Conservation (phyloP, 2,113 vertebrate genomes). For the Gallinago paraguaiae region DNA sequence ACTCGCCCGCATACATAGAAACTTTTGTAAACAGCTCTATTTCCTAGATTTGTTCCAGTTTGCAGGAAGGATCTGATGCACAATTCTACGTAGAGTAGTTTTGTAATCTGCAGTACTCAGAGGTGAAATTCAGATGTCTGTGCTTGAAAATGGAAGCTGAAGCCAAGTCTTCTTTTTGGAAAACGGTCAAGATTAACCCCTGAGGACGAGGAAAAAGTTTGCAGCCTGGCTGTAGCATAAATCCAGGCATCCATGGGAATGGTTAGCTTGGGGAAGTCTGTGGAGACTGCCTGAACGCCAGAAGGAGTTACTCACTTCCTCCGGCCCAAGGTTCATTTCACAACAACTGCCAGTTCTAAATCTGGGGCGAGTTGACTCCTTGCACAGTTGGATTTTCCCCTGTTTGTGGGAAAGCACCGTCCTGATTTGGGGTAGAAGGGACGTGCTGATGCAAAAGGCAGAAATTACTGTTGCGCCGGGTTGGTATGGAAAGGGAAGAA, state of each 20-base stretch:
- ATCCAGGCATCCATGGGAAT: not conserved
- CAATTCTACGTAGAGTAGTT: conserved; percentile 28
- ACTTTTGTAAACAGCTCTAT: conserved; percentile 50
- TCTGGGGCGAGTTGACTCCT: not conserved
- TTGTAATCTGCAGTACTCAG: conserved; percentile 18
- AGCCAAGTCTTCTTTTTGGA: conserved; percentile 35
- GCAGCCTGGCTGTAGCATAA: not conserved
- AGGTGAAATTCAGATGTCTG: conserved; percentile 44
- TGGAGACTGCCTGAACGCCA: not conserved
- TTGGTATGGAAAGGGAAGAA: not conserved
- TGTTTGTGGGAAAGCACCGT: conserved; percentile 1
- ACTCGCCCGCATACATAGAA: not conserved
- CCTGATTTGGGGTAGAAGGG: not conserved
- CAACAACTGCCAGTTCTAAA: not conserved
- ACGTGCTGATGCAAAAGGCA: not conserved
- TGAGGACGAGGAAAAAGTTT: not conserved
- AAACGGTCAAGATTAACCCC: conserved; percentile 6
- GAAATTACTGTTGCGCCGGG: not conserved
- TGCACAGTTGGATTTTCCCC: conserved; percentile 20
- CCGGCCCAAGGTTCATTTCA: conserved; percentile 1
- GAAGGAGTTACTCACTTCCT: conserved; percentile 59
- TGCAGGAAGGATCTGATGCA: conserved; percentile 58
- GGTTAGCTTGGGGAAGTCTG: not conserved
- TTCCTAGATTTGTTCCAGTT: conserved; percentile 59
- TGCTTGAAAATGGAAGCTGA: conserved; percentile 7